These are phyloP conservation scores for Acanthornis magna DNA, from an alignment of 2,797 vertebrate genomes.

Conservation along the genomic window DNA sequence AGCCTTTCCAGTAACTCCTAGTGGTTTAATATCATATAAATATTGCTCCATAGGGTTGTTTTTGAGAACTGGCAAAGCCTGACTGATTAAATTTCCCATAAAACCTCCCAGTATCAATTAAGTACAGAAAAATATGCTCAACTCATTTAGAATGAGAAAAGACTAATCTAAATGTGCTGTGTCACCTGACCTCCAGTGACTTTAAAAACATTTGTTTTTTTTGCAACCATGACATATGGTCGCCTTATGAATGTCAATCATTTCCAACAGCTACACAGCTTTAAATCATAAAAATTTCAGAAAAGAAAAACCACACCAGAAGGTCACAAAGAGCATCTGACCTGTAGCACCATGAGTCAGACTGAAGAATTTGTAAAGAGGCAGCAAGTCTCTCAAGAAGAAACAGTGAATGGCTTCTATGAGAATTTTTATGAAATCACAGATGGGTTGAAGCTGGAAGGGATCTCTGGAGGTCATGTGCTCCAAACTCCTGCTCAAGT, in stretches of 20 bases:
- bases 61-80: neutral
- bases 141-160: neutral
- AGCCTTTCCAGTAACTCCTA: neutral
- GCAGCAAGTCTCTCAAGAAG: neutral
- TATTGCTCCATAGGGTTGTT: neutral
- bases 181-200: neutral
- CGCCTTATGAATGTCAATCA: neutral
- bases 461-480: neutral
- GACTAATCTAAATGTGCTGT: neutral
- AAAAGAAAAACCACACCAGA: neutral
- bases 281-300: neutral
- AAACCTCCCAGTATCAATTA: conserved; percentile 15
- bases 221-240: neutral
- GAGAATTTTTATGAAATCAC: neutral
- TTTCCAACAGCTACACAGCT: neutral
- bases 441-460: neutral
- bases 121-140: neutral
- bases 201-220: neutral
- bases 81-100: conserved; percentile 6
- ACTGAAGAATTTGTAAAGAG: neutral
- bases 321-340: neutral
- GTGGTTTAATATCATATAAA: conserved; percentile 21
- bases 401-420: neutral
- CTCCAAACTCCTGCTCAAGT: neutral
- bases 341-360: neutral